Percentiles rank a stretch among this genome's conserved stretches.
Conservation (phyloP, 2,888 invertebrate species). For the Yponomeuta plumbellus region DNA sequence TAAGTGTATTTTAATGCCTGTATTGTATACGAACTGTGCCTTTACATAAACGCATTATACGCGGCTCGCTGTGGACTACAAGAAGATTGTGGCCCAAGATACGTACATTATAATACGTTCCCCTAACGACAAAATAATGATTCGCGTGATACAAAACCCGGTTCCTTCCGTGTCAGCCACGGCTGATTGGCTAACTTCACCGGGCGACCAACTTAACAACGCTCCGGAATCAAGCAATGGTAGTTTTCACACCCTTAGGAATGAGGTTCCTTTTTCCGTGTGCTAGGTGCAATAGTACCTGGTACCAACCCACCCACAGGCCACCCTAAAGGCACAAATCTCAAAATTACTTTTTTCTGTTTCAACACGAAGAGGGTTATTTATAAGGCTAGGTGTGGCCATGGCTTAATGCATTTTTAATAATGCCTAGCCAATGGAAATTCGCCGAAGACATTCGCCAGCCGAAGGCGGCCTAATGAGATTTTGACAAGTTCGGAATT, state of each 20-base stretch:
- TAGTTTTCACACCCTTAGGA: not conserved
- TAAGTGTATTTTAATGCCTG: constrained; percentile 9
- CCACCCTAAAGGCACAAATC: constrained; percentile 43
- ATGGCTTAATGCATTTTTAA: constrained; percentile 70
- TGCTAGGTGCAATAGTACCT: not conserved
- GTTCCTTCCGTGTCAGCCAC: constrained; percentile 72
- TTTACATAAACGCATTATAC: constrained; percentile 10
- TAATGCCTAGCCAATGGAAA: constrained; percentile 65
- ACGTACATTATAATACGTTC: constrained; percentile 54
- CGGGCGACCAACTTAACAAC: not conserved
- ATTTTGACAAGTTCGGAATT: constrained; percentile 75
- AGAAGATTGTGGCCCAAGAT: constrained; percentile 44
- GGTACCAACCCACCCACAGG: constrained; percentile 35
- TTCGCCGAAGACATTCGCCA: constrained; percentile 56
- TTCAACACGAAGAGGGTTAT: constrained; percentile 56
- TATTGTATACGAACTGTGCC: constrained; percentile 5
- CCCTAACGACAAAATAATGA: constrained; percentile 74
- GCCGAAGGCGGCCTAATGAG: constrained; percentile 63
- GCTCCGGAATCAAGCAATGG: not conserved
- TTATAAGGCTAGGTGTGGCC: constrained; percentile 63
- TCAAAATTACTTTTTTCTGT: constrained; percentile 68
- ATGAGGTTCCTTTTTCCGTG: not conserved
- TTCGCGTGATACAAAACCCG: constrained; percentile 61
- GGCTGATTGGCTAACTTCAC: constrained; percentile 50
- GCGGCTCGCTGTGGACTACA: constrained; percentile 32